Evolutionary conservation across 2,888 invertebrate species (phyloP), one percentile per base, ranked within the genome.

Genomic region (Pammene fasciana): DNA sequence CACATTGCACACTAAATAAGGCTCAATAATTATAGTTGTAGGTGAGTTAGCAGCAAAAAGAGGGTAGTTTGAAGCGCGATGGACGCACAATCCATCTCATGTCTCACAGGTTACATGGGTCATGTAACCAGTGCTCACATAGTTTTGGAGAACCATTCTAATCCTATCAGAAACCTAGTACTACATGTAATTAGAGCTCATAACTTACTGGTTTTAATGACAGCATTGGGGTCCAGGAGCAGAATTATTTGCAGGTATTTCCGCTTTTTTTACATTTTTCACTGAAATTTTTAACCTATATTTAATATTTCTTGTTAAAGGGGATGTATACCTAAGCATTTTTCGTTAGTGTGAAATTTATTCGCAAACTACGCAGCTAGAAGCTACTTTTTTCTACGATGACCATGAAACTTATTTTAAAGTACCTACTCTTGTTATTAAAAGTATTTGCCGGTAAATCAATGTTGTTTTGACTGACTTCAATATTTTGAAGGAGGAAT

Each of bases 31-130:
- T n/a, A 41, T 26, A 14, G 16, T 26, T 18, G 14, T 7, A 7
- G 11, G 3, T 3, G 11, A 13, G 11, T 8, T 52, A 34, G 34
- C 18, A 26, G 45, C 60, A 54, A 60, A 66, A 67, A 60, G 36
- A 34, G 26, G 14, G 50, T 60, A 55, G 34, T 41, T 41, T 66
- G 34, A 60, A 16, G 38, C 18, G 16, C 41, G 50, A 43, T 59
- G 52, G 60, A 67, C 67, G 18, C n/a, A 45, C 59, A 43, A 67
- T 67, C 52, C 52, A 60, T 67, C 67, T 59, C 59, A n/a, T 5
- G 59, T 67, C 67, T 52, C 52, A 3, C 10, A 52, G 60, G 67
- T 52, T 36, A 34, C 34, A 34, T 0, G n/a, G 0, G 14, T 34
- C 8, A 10, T 36, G 26, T 26, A 10, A 36, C 8, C 0, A 54